Base-by-base conservation (phyloP, 2,888 invertebrate species). In the Xestia c-nigrum region DNA sequence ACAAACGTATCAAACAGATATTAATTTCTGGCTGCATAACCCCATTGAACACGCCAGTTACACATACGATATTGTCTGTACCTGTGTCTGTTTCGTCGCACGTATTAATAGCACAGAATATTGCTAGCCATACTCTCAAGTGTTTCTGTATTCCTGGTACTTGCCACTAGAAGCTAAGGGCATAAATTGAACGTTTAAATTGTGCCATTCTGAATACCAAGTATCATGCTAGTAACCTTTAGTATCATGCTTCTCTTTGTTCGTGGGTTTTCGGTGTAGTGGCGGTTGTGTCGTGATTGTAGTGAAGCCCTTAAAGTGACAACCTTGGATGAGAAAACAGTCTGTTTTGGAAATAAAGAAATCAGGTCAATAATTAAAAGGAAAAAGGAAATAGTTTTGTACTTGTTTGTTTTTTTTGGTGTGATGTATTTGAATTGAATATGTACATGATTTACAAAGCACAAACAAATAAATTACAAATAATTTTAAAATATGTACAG, bases 241-340 rank as follows among this genome's bases (percentile, higher is more conserved):
- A 7, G 16, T 70, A 52, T 43, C 74, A 72, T 74, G 50, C 5
- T 75, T 31, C 69, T 47, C 59, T 76, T 67, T 83, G 66, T 76
- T 38, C 50, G 43, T 72, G 52, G 24, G 38, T 47, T 61, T 71
- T 31, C 55, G 3, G 21, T 75, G 21, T 63, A 67, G 67, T 50
- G 3, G 24, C 31, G 14, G 7, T 65, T 61, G 14, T 70, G 4
- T 55, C 5, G 50, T 61, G 80, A 67, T 80, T 83, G 52, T 68
- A 55, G 21, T 0, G 80, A 84, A 76, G 43, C 72, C 72, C 46
- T 71, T 38, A n/a, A 67, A 76, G 38, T 52, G 47, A 47, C 47
- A 70, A 57, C 76, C 70, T 70, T 64, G 43, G n/a, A 14, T 47
- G 38, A 80, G 43, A 50, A 40, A 69, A 80, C 61, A 21, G 47